Evolutionary conservation across 2,797 vertebrate genomes (phyloP), one percentile per base, ranked within the genome.

Genomic region (Sebastes elongatus): DNA sequence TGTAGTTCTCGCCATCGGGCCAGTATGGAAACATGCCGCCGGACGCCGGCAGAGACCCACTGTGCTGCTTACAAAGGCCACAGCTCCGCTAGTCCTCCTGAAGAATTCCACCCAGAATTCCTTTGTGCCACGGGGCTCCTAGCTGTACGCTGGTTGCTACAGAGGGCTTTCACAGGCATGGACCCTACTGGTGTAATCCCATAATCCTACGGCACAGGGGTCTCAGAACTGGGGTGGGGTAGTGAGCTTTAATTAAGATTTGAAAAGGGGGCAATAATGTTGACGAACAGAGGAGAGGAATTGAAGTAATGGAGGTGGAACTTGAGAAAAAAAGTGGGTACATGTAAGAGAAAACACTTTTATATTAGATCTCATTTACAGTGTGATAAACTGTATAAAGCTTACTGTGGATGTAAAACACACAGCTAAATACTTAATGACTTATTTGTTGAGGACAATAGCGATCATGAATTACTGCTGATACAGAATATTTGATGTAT

Each of bases 171-270:
- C 96, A 97, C 95, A 97, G 96, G 96, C 97, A 95, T 94, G 96
- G 96, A 93, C 92, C 97, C 97, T 96, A 96, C 97, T 96, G 93
- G 95, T 96, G 94, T 99, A 99, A 99, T 99, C 98, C 94, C 96
- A 97, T 99, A 99, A 99, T 99, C 98, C 97, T 96, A 89, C 96
- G 90, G 96, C 96, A 96, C 96, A 95, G 97, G 96, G 96, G 96
- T 97, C 90, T 97, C 89, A 85, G 96, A 96, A 95, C 96, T 96
- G 96, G 96, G 95, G 93, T 95, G 96, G 96, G 92, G 95, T 95
- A 93, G 96, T 95, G 95, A 95, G 96, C 97, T 98, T 99, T 99
- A 99, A 99, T 99, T 99, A 99, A 99, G 96, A 93, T 86, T 83
- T 92, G 82, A 92, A 93, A 91, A 82, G 86, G 88, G 85, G 83